Evolutionary conservation across 2,797 vertebrate genomes (phyloP), one percentile per base, ranked within the genome.

Genomic region (Hyperoplus immaculatus): DNA sequence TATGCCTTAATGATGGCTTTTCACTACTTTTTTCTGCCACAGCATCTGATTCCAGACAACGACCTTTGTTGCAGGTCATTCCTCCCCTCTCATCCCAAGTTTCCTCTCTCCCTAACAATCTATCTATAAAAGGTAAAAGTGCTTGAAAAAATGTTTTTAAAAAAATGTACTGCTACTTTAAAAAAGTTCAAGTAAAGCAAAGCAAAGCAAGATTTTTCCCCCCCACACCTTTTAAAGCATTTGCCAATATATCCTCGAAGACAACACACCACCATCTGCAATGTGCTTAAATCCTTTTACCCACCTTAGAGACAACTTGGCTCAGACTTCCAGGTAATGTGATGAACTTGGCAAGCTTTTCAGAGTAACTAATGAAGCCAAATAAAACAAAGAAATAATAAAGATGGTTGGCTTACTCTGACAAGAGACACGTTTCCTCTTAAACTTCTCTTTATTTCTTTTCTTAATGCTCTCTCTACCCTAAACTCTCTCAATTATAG

Each of bases 321-420:
- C 76, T 69, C 78, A 79, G 78, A 68, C 62, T 83, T 62, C 39
- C 56, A 21, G 8, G 46, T 77, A 84, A 87, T 82, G 82, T 81
- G 80, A 72, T 18, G 29, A 69, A 67, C 69, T 77, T 64, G 66
- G 76, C 76, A 64, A 74, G 69, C 66, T 78, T 77, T 56, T 85
- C 78, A 59, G 74, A 55, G 64, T 41, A 29, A 42, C 74, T 53
- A 21, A 57, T 69, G 65, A 65, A 84, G 84, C 82, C 88, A 87
- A 87, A 83, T 69, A 61, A 83, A 80, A 86, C 61, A 64, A 73
- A 85, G 72, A 77, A 84, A 87, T 81, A 89, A 85, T 85, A 85
- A 85, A 76, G 77, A 80, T 91, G 83, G 86, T 79, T 78, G 83
- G 86, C 29, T 50, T 77, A 39, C 46, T 18, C 13, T 43, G 3